phyloP scores from a whole-genome alignment of 2,888 invertebrate species.

The Synergus umbraculus region DNA sequence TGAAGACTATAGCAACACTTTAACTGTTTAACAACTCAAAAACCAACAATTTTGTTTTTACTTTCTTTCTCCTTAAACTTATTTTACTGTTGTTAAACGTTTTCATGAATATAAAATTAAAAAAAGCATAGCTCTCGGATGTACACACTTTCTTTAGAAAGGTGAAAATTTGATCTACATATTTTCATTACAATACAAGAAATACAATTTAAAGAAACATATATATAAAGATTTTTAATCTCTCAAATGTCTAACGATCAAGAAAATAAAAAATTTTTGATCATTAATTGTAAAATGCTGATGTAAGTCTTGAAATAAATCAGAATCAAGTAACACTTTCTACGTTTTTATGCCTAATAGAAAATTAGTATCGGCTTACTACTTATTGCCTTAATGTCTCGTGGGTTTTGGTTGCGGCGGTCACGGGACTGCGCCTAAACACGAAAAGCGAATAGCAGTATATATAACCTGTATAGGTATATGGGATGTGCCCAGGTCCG shows the following conservation, averaged over 20 bases:
- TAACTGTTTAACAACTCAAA: background rate
- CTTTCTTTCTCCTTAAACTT: background rate
- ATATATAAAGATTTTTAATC: too few species aligned
- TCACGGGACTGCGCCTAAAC: slow-evolving; percentile 71
- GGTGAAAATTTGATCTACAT: background rate
- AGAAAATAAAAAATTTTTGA: too few species aligned
- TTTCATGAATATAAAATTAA: background rate
- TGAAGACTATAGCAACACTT: background rate
- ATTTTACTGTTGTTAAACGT: background rate
- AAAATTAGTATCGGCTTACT: slow-evolving; percentile 74
- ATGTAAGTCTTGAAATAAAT: background rate
- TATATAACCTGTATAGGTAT: slow-evolving; percentile 68
- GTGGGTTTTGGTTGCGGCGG: slow-evolving; percentile 60
- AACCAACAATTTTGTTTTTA: background rate
- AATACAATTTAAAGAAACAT: background rate
- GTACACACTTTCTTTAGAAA: background rate
- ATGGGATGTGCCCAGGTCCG: slow-evolving; percentile 73
- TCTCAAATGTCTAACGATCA: too few species aligned
- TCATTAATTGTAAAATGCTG: background rate
- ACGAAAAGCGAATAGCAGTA: slow-evolving; percentile 71
- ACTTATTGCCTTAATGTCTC: slow-evolving; percentile 43
- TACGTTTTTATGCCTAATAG: slow-evolving; percentile 60
- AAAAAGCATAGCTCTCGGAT: background rate
- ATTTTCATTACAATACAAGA: background rate
- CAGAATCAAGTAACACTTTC: slow-evolving; percentile 17